Base-by-base conservation (phyloP, 2,888 invertebrate species). In the Salpingus planirostris region DNA sequence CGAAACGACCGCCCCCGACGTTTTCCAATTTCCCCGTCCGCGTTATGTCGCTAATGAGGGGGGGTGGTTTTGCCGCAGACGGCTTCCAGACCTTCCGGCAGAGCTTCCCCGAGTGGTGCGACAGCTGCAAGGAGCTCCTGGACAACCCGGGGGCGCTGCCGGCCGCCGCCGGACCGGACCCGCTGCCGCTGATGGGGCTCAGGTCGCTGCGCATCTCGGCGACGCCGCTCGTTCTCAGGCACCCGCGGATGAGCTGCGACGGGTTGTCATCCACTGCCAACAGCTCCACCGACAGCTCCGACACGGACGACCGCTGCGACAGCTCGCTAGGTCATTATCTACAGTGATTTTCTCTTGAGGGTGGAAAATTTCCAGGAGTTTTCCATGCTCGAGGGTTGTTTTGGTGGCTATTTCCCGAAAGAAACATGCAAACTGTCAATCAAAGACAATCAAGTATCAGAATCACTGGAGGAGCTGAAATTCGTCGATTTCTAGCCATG, bases 41-140 rank as follows among this genome's bases (percentile, higher is more conserved):
- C n/a, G n/a, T n/a, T n/a, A n/a, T n/a, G n/a, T n/a, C n/a, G n/a
- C n/a, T n/a, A n/a, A n/a, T n/a, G n/a, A n/a, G n/a, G n/a, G n/a
- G n/a, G n/a, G n/a, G n/a, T n/a, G n/a, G n/a, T n/a, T n/a, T n/a
- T n/a, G 52, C 71, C 69, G 2, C 74, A 92, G 92, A 89, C 67
- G 91, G 91, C 43, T 90, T 89, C 60, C 72, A 73, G 42, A 78
- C 80, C 59, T 93, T 92, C 68, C 80, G 79, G 49, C 77, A 81
- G 50, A 73, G 80, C 41, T 91, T 84, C 66, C 91, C 91, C 21
- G 91, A 91, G 66, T 90, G 89, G 86, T 90, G 90, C 67, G 88
- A 88, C 60, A 79, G 82, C 29, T 80, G 78, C 44, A 74, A 78
- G 40, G 80, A 77, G 36, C 43, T 60, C 33, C 44, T 61, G 41